Base-by-base conservation (phyloP, 2,797 vertebrate species). In the Cottoperca gobio region DNA sequence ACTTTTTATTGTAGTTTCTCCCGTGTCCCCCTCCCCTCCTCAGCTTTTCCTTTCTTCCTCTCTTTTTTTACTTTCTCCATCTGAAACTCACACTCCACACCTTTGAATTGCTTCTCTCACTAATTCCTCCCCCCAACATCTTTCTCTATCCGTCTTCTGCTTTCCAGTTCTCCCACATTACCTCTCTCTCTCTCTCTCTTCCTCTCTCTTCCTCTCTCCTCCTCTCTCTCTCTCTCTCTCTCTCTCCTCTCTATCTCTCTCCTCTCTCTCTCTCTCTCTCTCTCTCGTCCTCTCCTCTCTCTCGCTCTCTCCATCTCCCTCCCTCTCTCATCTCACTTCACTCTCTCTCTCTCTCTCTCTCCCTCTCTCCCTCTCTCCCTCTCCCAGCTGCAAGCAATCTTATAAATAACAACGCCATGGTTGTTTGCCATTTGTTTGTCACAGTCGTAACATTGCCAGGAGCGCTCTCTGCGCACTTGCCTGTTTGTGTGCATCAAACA, bases 351-450 rank as follows among this genome's bases (percentile, higher is more conserved):
- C 21, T 13, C 23, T 19, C 49, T 64, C 68, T 62, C 66, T 66
- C 14, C 3, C 62, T 35, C 67, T 62, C 72, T 78, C 35, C 63
- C 58, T 62, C 66, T 66, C 14, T 3, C 62, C 35, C 67, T 62
- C 72, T 78, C 35, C 63, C 58, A 66, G 49, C 75, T 70, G 60
- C 73, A 45, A 77, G 60, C 57, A 39, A 23, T 76, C 76, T 76
- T 78, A 81, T 81, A 62, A 78, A 86, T 82, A 88, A 88, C 81
- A 82, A 58, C 70, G 50, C 45, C 31, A 23, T 49, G 73, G 66
- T 73, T 73, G 58, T 82, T 85, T 84, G 66, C 73, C 76, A 73
- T 86, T 85, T 81, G 75, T 88, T n/a, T 79, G 86, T 83, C 80
- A 79, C 52, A 85, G 59, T 72, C 45, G 37, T 77, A 85, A 86